These are phyloP conservation scores for Drosophila gunungcola DNA, from an alignment of 1,140 invertebrate genomes.

Conservation along the genomic window DNA sequence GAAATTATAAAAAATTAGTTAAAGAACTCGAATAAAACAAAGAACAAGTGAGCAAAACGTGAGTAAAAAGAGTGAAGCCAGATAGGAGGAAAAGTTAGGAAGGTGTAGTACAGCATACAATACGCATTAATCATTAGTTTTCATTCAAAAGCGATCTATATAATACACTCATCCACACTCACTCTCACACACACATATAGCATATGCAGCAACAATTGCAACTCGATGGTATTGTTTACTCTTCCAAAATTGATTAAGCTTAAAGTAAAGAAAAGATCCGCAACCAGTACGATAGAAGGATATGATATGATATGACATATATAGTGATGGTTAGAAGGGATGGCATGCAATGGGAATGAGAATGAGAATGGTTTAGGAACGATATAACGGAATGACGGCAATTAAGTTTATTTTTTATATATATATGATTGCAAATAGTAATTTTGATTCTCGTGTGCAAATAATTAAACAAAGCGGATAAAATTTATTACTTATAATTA, in stretches of 20 bases:
- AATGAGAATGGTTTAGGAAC: constrained; percentile 38
- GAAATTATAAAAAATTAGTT: constrained; percentile 79
- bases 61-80: constrained; percentile 48
- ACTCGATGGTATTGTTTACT: constrained; percentile 83
- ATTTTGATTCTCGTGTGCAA: constrained; percentile 83
- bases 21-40: constrained; percentile 78
- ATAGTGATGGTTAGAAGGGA: constrained; percentile 43
- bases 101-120: constrained; percentile 71
- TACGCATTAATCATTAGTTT: constrained; percentile 80
- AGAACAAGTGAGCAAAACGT: constrained; percentile 54
- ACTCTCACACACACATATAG: constrained; percentile 41
- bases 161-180: constrained; percentile 50
- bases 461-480: constrained; percentile 76
- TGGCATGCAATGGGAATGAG: constrained; percentile 41
- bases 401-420: constrained; percentile 84
- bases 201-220: constrained; percentile 80
- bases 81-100: constrained; percentile 23
- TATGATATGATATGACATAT: constrained; percentile 47
- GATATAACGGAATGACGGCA: constrained; percentile 58
- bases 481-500: constrained; percentile 83
- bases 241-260: constrained; percentile 83
- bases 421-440: constrained; percentile 83
- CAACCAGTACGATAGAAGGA: constrained; percentile 51
- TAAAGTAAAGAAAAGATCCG: constrained; percentile 64
- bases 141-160: constrained; percentile 75